Base-by-base conservation (phyloP, 2,113 vertebrate species). In the Cettia cetti region DNA sequence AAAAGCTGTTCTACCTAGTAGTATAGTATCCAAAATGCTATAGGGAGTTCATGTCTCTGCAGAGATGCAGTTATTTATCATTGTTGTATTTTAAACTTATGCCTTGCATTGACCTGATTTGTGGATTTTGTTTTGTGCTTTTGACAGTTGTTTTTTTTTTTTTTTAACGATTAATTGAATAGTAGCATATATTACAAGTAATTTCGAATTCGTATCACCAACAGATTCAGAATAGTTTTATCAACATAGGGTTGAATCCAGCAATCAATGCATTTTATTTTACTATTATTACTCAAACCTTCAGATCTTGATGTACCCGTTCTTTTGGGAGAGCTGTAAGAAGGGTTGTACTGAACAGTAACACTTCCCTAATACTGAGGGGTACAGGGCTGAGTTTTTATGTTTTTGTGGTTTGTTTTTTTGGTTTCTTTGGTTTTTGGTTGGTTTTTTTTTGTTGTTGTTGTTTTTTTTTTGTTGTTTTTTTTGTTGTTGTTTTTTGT, bases 41-140 rank as follows among this genome's bases (percentile, higher is more conserved):
- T 9, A 47, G 69, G 37, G 69, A 72, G 54, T 50, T 92, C n/a
- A 47, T n/a, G 71, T 19, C 65, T 87, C 44, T 76, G 28, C 39
- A 54, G 57, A 83, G 54, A n/a, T 88, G 47, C 86, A 91, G 88
- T 92, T 96, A 90, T 71, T 95, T 88, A 56, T 57, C 49, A 30
- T 65, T 77, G 35, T 20, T 75, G 54, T 92, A 1, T 68, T 45
- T 71, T 78, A 69, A 92, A 75, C 27, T 61, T 64, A 57, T 10
- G 30, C 18, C 18, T 45, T 83, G 30, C 5, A 17, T 52, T 82
- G 78, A 66, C 42, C 15, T 66, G 50, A 61, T 77, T 79, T 24
- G 23, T 27, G 22, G 37, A 28, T 74, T 77, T 80, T 74, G 19
- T 88, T 80, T 44, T 49, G n/a, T 52, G 37, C 15, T 82, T 86